Conservation (phyloP, 2,888 invertebrate genomes). For the Chrysolina oricalcia region DNA sequence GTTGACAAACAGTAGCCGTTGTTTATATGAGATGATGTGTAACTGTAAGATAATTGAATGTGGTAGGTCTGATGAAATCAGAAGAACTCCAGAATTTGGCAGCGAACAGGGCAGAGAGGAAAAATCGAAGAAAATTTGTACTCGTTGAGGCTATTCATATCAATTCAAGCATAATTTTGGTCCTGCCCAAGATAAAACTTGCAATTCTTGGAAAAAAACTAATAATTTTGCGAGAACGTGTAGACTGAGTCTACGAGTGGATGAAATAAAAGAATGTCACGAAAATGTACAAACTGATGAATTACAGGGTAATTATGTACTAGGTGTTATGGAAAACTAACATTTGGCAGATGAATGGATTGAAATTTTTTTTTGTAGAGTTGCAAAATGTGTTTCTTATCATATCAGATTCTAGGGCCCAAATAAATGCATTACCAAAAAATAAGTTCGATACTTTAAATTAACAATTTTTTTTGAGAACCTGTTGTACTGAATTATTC, state of each 20-base stretch:
- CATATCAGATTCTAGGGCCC: not conserved
- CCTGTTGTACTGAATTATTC: no score
- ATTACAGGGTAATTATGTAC: not conserved
- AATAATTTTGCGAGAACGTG: not conserved
- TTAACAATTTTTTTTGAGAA: not conserved
- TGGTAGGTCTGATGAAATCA: no score
- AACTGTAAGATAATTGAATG: not conserved
- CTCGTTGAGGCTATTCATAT: not conserved
- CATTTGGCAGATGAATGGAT: not conserved
- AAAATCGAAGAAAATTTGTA: not conserved
- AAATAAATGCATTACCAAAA: not conserved
- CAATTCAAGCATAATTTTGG: not conserved
- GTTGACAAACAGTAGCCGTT: constrained; percentile 7
- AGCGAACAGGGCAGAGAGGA: not conserved
- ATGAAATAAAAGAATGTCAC: not conserved
- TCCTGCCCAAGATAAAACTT: not conserved
- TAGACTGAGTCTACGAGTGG: not conserved
- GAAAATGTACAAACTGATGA: not conserved
- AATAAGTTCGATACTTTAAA: not conserved
- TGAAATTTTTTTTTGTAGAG: not conserved
- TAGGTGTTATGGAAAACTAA: not conserved
- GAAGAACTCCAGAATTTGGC: not conserved
- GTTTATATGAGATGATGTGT: not conserved
- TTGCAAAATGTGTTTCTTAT: not conserved
- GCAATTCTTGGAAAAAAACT: not conserved